Conservation (phyloP, 2,797 vertebrate species). For the Ataeniobius toweri region DNA sequence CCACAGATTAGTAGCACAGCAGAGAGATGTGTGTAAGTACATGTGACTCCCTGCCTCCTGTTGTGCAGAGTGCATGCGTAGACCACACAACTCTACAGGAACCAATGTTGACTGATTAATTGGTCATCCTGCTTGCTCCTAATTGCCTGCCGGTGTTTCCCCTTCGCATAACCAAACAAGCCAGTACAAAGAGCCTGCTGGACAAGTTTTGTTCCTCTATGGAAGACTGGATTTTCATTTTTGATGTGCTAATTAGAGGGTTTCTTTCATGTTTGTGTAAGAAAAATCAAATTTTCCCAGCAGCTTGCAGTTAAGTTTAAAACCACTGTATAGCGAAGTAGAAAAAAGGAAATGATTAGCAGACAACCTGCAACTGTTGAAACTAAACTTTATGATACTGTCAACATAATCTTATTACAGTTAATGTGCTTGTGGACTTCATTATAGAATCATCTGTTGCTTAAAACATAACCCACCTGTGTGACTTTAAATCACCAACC, state of each 20-base stretch:
- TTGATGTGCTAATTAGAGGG: constrained; percentile 9
- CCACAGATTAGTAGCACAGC: not conserved
- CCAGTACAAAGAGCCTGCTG: constrained; percentile 5
- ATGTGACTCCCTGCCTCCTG: not conserved
- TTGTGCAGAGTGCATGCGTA: not conserved
- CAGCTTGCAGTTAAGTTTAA: not conserved
- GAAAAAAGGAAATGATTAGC: constrained; percentile 23
- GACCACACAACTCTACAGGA: constrained; percentile 2
- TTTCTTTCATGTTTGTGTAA: not conserved
- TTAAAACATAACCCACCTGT: not conserved
- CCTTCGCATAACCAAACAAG: not conserved
- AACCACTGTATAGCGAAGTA: not conserved
- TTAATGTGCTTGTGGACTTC: not conserved
- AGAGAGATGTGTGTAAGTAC: not conserved
- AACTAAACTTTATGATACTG: not conserved
- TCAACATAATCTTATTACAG: not conserved
- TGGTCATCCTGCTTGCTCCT: not conserved
- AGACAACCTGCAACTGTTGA: constrained; percentile 12
- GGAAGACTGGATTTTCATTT: constrained; percentile 4
- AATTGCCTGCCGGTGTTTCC: constrained; percentile 25
- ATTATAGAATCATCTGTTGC: not conserved
- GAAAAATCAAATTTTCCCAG: not conserved
- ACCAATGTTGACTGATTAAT: constrained; percentile 24
- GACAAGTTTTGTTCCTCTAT: constrained; percentile 3
- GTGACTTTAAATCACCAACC: not conserved